Conservation (phyloP, 2,888 invertebrate species). For the Ctena decussata region DNA sequence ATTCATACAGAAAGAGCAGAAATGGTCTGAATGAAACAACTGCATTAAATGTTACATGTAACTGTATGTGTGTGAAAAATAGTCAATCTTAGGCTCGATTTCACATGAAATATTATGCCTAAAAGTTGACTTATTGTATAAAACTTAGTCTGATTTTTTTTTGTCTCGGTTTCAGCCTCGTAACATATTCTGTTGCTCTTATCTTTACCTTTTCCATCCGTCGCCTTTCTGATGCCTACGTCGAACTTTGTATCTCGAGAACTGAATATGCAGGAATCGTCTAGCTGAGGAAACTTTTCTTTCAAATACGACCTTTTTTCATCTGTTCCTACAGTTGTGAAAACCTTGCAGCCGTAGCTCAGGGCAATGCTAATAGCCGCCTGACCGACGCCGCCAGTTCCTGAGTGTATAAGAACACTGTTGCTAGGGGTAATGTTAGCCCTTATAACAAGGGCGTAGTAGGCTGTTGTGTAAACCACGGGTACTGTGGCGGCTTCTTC, state of each 20-base stretch:
- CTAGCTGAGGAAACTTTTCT: constrained; percentile 94
- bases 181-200: too few relatives aligned
- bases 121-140: too few relatives aligned
- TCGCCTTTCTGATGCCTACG: constrained; percentile 94
- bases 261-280: constrained; percentile 94
- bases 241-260: constrained; percentile 98
- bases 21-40: too few relatives aligned
- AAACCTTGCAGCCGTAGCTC: constrained; percentile 92
- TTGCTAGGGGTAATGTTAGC: constrained; percentile 95
- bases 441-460: constrained; percentile 95
- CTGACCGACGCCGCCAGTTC: constrained; percentile 98
- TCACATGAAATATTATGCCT: too few relatives aligned
- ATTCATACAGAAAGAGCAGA: too few relatives aligned
- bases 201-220: constrained; percentile 90
- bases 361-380: constrained; percentile 98
- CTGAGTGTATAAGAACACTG: constrained; percentile 95
- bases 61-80: too few relatives aligned
- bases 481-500: constrained; percentile 98
- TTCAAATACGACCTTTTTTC: constrained; percentile 96
- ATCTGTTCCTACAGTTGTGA: constrained; percentile 94
- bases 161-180: too few relatives aligned
- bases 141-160: too few relatives aligned
- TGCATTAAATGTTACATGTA: too few relatives aligned
- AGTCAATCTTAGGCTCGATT: too few relatives aligned
- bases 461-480: constrained; percentile 95